Conservation (phyloP, 2,888 invertebrate genomes). For the Sycophila texana region DNA sequence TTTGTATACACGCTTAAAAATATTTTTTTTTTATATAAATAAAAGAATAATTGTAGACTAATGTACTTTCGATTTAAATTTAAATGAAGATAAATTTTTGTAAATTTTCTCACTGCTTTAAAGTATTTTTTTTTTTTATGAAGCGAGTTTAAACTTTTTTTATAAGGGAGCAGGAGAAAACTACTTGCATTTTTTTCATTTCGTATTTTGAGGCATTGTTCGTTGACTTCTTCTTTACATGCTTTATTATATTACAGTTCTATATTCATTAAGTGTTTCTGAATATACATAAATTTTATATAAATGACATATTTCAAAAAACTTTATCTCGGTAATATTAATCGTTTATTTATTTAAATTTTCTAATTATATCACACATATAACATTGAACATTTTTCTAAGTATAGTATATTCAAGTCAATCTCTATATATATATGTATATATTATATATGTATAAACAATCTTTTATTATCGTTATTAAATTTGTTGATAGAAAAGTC, state of each 20-base stretch:
- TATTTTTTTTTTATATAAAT: too few species aligned
- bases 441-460: conserved; percentile 30
- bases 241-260: conserved; percentile 19
- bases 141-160: too few species aligned
- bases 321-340: conserved; percentile 9
- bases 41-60: too few species aligned
- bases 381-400: conserved; percentile 48
- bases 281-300: conserved; percentile 24
- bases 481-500: conserved; percentile 44
- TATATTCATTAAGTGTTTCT: conserved; percentile 27
- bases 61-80: too few species aligned
- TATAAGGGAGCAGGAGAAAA: too few species aligned
- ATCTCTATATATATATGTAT: conserved; percentile 8
- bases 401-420: conserved; percentile 12
- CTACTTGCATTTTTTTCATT: too few species aligned
- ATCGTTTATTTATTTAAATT: conserved; percentile 2
- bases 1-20: too few species aligned
- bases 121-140: too few species aligned
- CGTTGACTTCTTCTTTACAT: not conserved
- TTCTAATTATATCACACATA: conserved; percentile 47
- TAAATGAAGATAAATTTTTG: too few species aligned
- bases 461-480: conserved; percentile 18
- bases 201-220: conserved; percentile 48
- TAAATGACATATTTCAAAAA: conserved; percentile 36
- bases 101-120: too few species aligned